Conservation (phyloP, 2,113 vertebrate species). For the Eurystomus gularis region DNA sequence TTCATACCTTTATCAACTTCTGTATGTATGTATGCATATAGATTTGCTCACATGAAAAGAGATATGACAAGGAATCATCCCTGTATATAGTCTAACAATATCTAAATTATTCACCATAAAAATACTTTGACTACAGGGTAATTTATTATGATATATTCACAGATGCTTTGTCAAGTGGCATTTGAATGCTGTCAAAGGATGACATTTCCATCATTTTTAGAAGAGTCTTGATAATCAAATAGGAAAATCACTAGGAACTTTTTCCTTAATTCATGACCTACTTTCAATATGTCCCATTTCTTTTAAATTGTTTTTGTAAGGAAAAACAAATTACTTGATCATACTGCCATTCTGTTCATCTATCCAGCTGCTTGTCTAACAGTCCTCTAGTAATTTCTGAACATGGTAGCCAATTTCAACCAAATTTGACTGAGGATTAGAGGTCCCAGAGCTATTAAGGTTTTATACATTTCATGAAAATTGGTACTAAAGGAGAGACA, state of each 20-base stretch:
- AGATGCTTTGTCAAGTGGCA: neutral
- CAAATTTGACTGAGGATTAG: slow-evolving; percentile 61
- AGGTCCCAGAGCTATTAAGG: slow-evolving; percentile 56
- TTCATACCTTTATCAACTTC: neutral
- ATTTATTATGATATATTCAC: neutral
- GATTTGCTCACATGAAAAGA: neutral
- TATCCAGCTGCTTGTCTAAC: neutral
- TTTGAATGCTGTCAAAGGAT: neutral
- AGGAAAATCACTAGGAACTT: neutral
- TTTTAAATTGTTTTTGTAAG: neutral
- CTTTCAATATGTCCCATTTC: neutral
- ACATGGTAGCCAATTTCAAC: slow-evolving; percentile 32
- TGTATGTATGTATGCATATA: neutral
- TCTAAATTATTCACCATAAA: neutral
- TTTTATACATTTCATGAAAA: slow-evolving; percentile 11
- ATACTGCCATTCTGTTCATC: neutral
- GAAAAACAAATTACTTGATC: neutral
- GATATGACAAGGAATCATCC: neutral
- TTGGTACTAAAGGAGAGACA: slow-evolving; percentile 27
- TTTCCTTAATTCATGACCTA: neutral
- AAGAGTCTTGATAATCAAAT: neutral
- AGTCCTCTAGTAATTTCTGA: slow-evolving; percentile 23
- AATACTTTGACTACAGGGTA: neutral
- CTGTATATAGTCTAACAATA: neutral
- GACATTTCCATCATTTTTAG: neutral